A percentile compares a stretch with the other conserved stretches of the same genome.
Conservation (phyloP, 2,113 vertebrate genomes). For the Lycaon pictus region DNA sequence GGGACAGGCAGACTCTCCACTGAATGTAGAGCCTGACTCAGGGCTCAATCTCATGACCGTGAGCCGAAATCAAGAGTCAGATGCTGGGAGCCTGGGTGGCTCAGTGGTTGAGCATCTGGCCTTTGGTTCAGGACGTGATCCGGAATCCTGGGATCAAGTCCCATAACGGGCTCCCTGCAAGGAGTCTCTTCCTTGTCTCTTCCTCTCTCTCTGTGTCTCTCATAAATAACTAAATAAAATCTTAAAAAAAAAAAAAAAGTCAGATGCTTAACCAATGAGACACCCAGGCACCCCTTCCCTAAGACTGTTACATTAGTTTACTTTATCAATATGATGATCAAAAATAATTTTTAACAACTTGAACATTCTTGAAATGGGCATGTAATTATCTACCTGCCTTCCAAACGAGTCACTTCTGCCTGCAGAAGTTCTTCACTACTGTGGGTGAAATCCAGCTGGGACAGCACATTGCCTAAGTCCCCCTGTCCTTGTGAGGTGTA, state of each 20-base stretch:
- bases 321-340: not conserved
- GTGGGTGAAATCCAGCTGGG: conserved; percentile 87
- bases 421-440: conserved; percentile 90
- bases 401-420: conserved; percentile 89
- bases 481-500: conserved; percentile 22
- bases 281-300: not conserved
- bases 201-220: too few relatives aligned
- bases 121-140: too few relatives aligned
- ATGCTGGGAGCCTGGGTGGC: not conserved
- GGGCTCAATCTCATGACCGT: not conserved
- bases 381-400: conserved; percentile 89
- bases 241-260: not conserved
- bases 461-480: conserved; percentile 46
- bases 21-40: not conserved
- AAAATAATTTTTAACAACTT: conserved; percentile 12
- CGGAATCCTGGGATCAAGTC: too few relatives aligned
- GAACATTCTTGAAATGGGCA: not conserved
- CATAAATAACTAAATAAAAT: too few relatives aligned
- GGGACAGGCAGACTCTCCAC: not conserved
- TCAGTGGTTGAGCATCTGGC: too few relatives aligned
- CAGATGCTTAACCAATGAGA: not conserved
- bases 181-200: too few relatives aligned
- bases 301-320: not conserved
- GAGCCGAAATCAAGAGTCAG: not conserved
- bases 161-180: too few relatives aligned